These are phyloP conservation scores for Orcinus orca DNA, from an alignment of 2,113 vertebrate genomes.

Conservation along the genomic window DNA sequence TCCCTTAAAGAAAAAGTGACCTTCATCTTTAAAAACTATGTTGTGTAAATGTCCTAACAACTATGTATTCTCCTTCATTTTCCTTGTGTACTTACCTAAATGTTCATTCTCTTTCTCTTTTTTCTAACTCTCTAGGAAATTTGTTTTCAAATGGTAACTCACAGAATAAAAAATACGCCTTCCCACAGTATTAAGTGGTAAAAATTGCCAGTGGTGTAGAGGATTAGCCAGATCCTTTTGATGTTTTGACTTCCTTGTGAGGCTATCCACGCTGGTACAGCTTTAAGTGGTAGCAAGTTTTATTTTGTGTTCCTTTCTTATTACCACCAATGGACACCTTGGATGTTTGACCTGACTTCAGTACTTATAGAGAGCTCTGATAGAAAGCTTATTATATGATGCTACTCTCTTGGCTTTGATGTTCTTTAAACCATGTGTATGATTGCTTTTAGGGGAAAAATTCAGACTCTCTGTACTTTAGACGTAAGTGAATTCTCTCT, in stretches of 20 bases:
- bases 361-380: neutral
- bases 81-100: neutral
- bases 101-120: neutral
- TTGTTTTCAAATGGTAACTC: neutral
- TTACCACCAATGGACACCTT: conserved; percentile 37
- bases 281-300: conserved; percentile 48
- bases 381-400: conserved; percentile 32
- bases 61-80: neutral
- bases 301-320: conserved; percentile 53
- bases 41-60: neutral
- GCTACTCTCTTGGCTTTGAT: conserved; percentile 41
- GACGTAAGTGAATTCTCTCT: conserved; percentile 31
- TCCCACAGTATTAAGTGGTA: neutral
- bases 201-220: neutral
- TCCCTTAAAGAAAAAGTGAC: neutral
- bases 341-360: conserved; percentile 40
- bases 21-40: neutral
- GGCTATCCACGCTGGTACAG: neutral
- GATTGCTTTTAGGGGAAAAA: conserved; percentile 46
- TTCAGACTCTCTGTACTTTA: neutral
- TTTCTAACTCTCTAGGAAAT: conserved; percentile 4
- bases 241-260: neutral
- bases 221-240: neutral
- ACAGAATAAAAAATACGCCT: neutral
- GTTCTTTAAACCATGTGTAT: neutral